Base-by-base conservation (phyloP, 92 coral and sea anemone species). In the Zoanthus sociatus region DNA sequence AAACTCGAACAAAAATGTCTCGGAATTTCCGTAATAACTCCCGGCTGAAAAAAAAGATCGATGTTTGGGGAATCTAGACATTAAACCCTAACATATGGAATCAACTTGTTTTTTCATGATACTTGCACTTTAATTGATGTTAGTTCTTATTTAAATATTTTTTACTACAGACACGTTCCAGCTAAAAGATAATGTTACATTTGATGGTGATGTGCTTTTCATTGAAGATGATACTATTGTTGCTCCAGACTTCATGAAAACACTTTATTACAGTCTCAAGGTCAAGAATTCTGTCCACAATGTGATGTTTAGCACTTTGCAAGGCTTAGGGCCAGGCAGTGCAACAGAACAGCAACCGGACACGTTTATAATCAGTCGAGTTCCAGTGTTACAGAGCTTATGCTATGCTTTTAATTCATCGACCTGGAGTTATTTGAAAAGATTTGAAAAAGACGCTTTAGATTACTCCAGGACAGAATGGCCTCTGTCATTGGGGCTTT, bases 171-270 rank as follows among this genome's bases (percentile, higher is more conserved):
- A 94, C 83, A 88, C 98, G 4, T 94, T 94, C 78, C 98, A 94
- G 56, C 78, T 94, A n/a, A 94, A 89, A 74, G 87, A 86, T 71
- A 94, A 94, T 77, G 92, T 83, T 69, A 87, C 95, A 47, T 94
- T 89, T 63, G 84, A 79, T 60, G 94, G 98, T 17, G 99, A 97
- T 87, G 95, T 97, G 6, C 92, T 97, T 72, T 97, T 97, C 56
- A 88, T 97, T 53, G 99, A 97, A 75, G 99, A 97, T 71, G 99
- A 97, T 90, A 73, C 95, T 9, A 92, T 97, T 53, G 84, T 97
- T 45, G 91, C 99, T 9, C 94, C 97, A 3, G 99, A 97, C 92
- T 97, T 97, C 75, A 91, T 97, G 97, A 96, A 95, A 66, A 97
- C 92, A 69, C 91, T 90, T 93, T 95, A 98, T 96, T 97, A 89